Evolutionary conservation across 1,140 invertebrate species (phyloP), one percentile per base, ranked within the genome.

Genomic region (Bombus affinis): DNA sequence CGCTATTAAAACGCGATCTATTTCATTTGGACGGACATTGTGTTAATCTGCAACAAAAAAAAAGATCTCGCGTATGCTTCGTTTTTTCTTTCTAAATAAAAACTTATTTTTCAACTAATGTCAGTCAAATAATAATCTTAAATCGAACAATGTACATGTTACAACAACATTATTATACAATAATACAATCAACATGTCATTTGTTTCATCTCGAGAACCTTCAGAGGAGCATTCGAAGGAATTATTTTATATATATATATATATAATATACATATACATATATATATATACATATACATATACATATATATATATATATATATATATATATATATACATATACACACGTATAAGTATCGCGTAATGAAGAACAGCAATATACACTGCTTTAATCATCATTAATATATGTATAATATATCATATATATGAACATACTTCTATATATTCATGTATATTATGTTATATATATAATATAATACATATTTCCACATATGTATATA

Each of bases 311-410:
- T 39, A 39, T 9, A 39, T 28, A 70, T 10, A 22, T 28, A 39
- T 37, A 15, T 32, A 32, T 35, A 15, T 37, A 39, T 39, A 10
- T 39, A 9, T 39, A 39, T 28, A 70, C 22, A 22, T 28, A 39
- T 37, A 42, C 25, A 42, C 10, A 71, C 39, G 28, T 72, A 28
- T 42, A 77, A 71, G 62, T 32, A 53, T 47, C 66, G 32, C 62
- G 62, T 57, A 85, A 86, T 82, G 39, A 78, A 83, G 39, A 78
- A 83, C 81, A 81, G 66, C 47, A 62, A 47, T 77, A 59, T 90
- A 91, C 89, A 92, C 86, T 92, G 90, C 86, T 93, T 92, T 93
- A 92, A 91, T 92, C 89, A 92, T 93, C 83, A 87, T 93, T 92
- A 92, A 93, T 93, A 93, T 53, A 37, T 87, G 85, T 88, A 90